Evolutionary conservation across 1,140 invertebrate genomes (phyloP).

Genomic region (Anastrepha ludens): DNA sequence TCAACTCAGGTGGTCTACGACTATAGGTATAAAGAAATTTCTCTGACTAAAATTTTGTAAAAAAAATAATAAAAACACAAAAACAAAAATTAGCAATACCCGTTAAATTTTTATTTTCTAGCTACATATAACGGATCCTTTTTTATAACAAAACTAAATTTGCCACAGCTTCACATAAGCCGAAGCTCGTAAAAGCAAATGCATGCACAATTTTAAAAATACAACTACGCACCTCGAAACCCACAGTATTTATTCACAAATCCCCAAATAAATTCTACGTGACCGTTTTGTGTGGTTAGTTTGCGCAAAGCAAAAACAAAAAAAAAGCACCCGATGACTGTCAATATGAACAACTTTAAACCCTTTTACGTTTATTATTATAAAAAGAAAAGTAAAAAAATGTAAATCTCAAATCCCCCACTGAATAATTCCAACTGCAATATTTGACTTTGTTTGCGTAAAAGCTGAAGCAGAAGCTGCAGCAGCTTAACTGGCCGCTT

Average conservation of each 20-base stretch:
- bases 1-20: no score
- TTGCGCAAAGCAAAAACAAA: not conserved
- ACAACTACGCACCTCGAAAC: not conserved
- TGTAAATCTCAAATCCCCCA: not conserved
- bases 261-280: not conserved
- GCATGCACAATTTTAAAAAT: no score
- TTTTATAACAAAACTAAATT: no score
- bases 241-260: not conserved
- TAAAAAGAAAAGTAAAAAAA: not conserved
- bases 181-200: no score
- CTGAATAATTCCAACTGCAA: conserved; percentile 26
- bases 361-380: not conserved
- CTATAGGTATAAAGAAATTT: no score
- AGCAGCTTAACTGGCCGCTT: conserved; percentile 32
- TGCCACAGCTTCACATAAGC: no score
- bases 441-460: conserved; percentile 42
- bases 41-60: no score
- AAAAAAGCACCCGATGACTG: not conserved
- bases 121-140: no score
- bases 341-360: not conserved
- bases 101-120: no score
- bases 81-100: no score
- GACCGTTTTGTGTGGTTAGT: not conserved
- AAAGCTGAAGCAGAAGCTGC: conserved; percentile 24
- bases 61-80: no score